A percentile compares a stretch with the other conserved stretches of the same genome.
phyloP scores from a whole-genome alignment of 2,797 vertebrate genomes.

The Poeciliopsis gracilis region DNA sequence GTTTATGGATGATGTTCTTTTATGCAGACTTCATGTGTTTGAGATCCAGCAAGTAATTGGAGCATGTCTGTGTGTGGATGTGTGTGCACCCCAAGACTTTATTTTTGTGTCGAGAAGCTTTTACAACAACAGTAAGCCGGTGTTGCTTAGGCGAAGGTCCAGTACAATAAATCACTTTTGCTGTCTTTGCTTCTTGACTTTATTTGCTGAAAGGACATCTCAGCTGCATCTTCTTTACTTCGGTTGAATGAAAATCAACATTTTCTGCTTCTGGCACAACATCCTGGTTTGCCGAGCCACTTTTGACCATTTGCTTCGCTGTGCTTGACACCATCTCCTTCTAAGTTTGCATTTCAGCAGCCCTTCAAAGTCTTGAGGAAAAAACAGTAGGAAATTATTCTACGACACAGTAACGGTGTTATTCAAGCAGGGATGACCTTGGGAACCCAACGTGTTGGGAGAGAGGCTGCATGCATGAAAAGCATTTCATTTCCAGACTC shows the following conservation, averaged over 20 bases:
- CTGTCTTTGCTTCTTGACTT: constrained; percentile 40
- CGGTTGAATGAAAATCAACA: constrained; percentile 52
- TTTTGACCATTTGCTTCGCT: constrained; percentile 28
- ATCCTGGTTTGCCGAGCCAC: constrained; percentile 34
- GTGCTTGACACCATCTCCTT: constrained; percentile 25
- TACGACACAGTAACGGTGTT: constrained; percentile 15
- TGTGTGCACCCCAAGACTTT: constrained; percentile 1
- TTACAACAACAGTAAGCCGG: constrained; percentile 22
- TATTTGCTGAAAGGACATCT: constrained; percentile 37
- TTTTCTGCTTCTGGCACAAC: constrained; percentile 46
- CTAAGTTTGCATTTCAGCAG: constrained; percentile 35
- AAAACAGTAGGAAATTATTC: constrained; percentile 16
- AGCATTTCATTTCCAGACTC: constrained; percentile 22
- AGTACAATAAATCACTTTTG: constrained; percentile 44
- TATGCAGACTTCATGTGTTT: constrained; percentile 43
- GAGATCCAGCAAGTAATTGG: constrained; percentile 27
- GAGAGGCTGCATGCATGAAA: constrained; percentile 8
- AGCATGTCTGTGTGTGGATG: constrained; percentile 10
- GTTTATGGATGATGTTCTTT: constrained; percentile 27
- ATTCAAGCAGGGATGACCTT: constrained; percentile 33
- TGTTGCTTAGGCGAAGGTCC: constrained; percentile 32
- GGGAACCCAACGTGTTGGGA: constrained; percentile 16
- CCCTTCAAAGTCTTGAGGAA: constrained; percentile 23
- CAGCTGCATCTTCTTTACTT: constrained; percentile 45
- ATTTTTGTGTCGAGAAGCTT: constrained; percentile 16